Conservation (phyloP, 2,888 invertebrate species). For the Euclidia mi region DNA sequence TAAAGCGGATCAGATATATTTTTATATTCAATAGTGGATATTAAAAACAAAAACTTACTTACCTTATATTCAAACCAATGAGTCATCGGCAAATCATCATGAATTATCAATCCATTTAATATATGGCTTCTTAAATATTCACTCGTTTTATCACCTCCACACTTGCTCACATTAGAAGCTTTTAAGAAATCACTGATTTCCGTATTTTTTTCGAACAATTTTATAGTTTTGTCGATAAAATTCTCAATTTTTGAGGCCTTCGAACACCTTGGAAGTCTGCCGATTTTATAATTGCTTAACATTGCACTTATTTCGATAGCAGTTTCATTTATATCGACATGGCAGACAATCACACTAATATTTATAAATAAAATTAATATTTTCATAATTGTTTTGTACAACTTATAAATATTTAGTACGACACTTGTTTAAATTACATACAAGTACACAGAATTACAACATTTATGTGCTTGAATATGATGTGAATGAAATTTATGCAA, state of each 20-base stretch:
- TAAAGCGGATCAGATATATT: too few species aligned
- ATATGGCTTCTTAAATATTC: conserved; percentile 65
- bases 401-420: too few species aligned
- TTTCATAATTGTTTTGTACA: conserved; percentile 53
- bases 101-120: conserved; percentile 66
- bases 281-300: conserved; percentile 55
- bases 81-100: conserved; percentile 66
- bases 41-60: conserved; percentile 29
- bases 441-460: too few species aligned
- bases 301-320: conserved; percentile 60
- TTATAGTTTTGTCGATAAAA: conserved; percentile 59
- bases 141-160: conserved; percentile 48
- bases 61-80: conserved; percentile 86
- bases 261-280: conserved; percentile 54
- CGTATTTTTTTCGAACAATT: conserved; percentile 64
- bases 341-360: conserved; percentile 52
- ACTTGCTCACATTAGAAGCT: conserved; percentile 66
- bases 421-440: too few species aligned
- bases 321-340: conserved; percentile 58
- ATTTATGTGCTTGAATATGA: too few species aligned
- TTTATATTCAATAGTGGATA: too few species aligned
- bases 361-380: conserved; percentile 56
- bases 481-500: too few species aligned
- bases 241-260: conserved; percentile 44
- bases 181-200: conserved; percentile 65